Percentiles rank a stretch among this genome's conserved stretches.
phyloP scores from a whole-genome alignment of 2,797 vertebrate genomes.

The Acrossocheilus wenchowensis region DNA sequence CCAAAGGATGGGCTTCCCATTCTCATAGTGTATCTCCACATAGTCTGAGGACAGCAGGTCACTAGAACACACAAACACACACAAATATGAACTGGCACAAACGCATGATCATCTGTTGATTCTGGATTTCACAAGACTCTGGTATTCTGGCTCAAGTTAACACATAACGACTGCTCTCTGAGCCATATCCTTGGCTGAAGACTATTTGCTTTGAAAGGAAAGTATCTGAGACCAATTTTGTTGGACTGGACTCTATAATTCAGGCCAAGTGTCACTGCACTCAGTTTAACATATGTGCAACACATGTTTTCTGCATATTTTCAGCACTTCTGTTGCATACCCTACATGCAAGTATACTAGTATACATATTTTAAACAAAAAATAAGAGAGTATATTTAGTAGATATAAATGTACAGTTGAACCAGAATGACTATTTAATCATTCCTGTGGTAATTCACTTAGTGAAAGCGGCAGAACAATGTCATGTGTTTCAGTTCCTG shows the following conservation, averaged over 20 bases:
- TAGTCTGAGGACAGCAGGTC: slow-evolving; percentile 95
- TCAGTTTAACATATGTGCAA: background rate
- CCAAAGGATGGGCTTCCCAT: slow-evolving; percentile 85
- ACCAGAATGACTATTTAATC: background rate
- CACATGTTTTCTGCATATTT: slow-evolving; percentile 8
- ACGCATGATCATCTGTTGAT: slow-evolving; percentile 1
- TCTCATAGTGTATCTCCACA: slow-evolving; percentile 94
- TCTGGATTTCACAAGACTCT: slow-evolving; percentile 4
- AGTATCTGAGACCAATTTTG: background rate
- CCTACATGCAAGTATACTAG: background rate
- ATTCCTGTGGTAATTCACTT: background rate
- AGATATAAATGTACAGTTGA: background rate
- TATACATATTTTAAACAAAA: background rate
- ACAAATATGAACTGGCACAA: background rate
- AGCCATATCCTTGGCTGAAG: background rate
- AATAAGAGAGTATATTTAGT: background rate
- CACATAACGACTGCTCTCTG: background rate
- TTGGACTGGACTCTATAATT: background rate
- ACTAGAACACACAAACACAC: slow-evolving; percentile 77
- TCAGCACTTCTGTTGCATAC: background rate
- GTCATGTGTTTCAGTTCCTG: too few species aligned
- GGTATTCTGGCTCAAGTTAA: slow-evolving; percentile 15
- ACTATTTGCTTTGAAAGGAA: slow-evolving; percentile 11
- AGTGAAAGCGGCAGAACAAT: background rate
- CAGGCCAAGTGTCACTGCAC: background rate